Base-by-base conservation (phyloP, 2,888 invertebrate species). In the Drosophila antonietae region DNA sequence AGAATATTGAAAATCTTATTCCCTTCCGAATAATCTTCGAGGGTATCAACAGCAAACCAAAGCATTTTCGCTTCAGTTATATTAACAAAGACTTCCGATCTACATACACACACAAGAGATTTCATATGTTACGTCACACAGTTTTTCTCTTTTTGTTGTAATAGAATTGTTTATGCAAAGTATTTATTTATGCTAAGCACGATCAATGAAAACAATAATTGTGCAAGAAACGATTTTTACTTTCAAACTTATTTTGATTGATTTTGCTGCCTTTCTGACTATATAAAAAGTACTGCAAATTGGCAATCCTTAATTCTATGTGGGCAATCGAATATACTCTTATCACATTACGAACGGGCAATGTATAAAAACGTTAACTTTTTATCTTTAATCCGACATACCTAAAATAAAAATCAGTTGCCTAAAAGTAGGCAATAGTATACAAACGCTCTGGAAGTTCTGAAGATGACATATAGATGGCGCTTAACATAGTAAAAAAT, bases 381-480 rank as follows among this genome's bases (percentile, higher is more conserved):
- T 12, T 12, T 51, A 33, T 33, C 12, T 3, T 0, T 8, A 35
- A 3, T 12, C 8, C n/a, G 0, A n/a, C 10, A 5, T 49, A 3
- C 15, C 2, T 0, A 1, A 33, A 14, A 10, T 5, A 3, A 28
- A 5, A 47, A 3, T 5, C 6, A 23, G 9, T 7, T 20, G 71
- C 60, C 60, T n/a, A 55, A 66, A 44, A 72, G 66, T 75, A 76
- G 65, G 74, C 74, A 61, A 51, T 35, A 12, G 0, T 4, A 23
- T 37, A 9, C 15, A 15, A 15, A 31, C 7, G n/a, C 7, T 0
- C 0, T 4, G 8, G 8, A 5, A 12, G 2, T 46, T 39, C 3
- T 0, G 3, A 7, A 20, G 33, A 20, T 8, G n/a, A 20, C 1
- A 28, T 5, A 41, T 47, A 75, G 75, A 77, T 77, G 75, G 78